These are phyloP conservation scores for Potorous gilbertii DNA, from an alignment of 2,797 vertebrate species.

Conservation along the genomic window DNA sequence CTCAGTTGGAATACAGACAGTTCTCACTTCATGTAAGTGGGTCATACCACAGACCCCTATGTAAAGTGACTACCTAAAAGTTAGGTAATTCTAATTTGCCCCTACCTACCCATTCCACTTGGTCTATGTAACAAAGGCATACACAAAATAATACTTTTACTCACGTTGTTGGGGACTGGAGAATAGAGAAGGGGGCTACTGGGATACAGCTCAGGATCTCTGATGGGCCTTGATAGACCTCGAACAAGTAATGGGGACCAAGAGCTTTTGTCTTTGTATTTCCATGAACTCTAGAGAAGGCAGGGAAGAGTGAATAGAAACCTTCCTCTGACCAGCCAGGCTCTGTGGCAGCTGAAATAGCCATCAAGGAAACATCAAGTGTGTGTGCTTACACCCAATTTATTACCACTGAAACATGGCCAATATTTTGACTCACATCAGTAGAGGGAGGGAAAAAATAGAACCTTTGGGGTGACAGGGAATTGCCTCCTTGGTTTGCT, in stretches of 20 bases:
- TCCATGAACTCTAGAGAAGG: neutral
- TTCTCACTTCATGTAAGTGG: neutral
- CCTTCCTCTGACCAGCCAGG: conserved; percentile 42
- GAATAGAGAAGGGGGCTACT: neutral
- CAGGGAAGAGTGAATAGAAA: conserved; percentile 60
- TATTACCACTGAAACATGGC: conserved; percentile 98
- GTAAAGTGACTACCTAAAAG: neutral
- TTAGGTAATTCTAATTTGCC: neutral
- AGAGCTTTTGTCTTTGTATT: neutral
- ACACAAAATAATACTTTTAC: neutral
- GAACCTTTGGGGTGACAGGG: conserved; percentile 56
- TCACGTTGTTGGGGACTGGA: neutral
- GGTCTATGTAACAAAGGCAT: neutral
- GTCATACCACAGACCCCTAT: neutral
- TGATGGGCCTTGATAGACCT: conserved; percentile 22
- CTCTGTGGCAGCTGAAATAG: neutral
- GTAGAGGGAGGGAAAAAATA: conserved; percentile 92
- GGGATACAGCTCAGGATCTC: neutral
- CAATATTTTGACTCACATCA: conserved; percentile 97
- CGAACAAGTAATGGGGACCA: neutral
- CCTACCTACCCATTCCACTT: neutral
- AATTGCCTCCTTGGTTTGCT: neutral
- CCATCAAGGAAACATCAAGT: conserved; percentile 41
- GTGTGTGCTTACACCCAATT: conserved; percentile 88
- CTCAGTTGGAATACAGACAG: neutral